phyloP scores from a whole-genome alignment of 30 jellyfish, hydroid and myxozoan species.

The Hydra vulgaris region DNA sequence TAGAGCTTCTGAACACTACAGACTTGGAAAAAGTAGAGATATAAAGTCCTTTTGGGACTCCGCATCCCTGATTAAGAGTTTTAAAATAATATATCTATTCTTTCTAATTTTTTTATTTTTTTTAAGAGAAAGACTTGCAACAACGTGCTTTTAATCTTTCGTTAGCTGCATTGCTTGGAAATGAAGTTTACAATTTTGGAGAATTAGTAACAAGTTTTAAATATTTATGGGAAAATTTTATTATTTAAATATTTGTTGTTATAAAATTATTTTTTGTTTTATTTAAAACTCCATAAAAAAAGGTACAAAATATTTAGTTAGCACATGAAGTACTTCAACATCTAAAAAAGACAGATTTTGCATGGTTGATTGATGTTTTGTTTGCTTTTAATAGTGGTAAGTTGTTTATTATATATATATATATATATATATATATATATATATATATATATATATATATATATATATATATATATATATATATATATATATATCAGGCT shows the following conservation, averaged over 20 bases:
- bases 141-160: constrained; percentile 71
- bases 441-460: too few species aligned
- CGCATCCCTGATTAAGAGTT: too few species aligned
- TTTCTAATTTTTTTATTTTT: background rate
- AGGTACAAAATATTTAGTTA: constrained; percentile 55
- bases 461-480: too few species aligned
- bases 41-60: too few species aligned
- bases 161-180: constrained; percentile 87
- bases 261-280: too few species aligned
- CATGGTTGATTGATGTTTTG: constrained; percentile 75
- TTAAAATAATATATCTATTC: too few species aligned
- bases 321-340: constrained; percentile 74
- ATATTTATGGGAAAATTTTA: too few species aligned
- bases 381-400: constrained; percentile 80
- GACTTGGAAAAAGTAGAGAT: too few species aligned
- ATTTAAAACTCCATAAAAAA: too few species aligned
- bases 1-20: too few species aligned
- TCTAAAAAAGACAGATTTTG: constrained; percentile 52
- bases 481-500: too few species aligned
- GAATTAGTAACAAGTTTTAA: constrained; percentile 51
- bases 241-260: too few species aligned
- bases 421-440: background rate
- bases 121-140: constrained; percentile 47
- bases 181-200: constrained; percentile 81
- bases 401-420: background rate